These are phyloP conservation scores for Drosophila arawakana DNA, from an alignment of 1,140 invertebrate species.

Conservation along the genomic window DNA sequence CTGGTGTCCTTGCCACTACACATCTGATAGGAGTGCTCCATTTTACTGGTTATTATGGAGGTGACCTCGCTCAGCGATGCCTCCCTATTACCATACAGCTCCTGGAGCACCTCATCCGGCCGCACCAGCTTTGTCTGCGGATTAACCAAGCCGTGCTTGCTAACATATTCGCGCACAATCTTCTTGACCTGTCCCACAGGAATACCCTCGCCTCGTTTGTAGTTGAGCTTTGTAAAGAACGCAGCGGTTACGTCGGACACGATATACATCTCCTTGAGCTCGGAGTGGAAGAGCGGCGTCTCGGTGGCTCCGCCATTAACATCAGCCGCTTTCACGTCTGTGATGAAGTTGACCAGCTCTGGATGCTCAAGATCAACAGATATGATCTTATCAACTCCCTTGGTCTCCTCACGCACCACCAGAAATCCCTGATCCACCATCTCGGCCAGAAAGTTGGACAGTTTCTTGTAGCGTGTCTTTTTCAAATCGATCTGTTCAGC, in stretches of 20 bases:
- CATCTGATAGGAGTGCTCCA: conserved; percentile 92
- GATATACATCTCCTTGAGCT: conserved; percentile 89
- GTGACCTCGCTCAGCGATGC: conserved; percentile 90
- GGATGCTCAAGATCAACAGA: conserved; percentile 86
- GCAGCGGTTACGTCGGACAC: conserved; percentile 85
- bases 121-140: conserved; percentile 84
- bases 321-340: conserved; percentile 62
- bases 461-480: conserved; percentile 95
- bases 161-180: conserved; percentile 91
- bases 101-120: conserved; percentile 82
- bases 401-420: conserved; percentile 88
- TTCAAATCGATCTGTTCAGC: conserved; percentile 91
- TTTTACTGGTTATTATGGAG: conserved; percentile 88
- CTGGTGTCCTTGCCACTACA: conserved; percentile 86
- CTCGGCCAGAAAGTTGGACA: conserved; percentile 91
- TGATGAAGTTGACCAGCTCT: conserved; percentile 84
- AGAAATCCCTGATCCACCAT: conserved; percentile 89
- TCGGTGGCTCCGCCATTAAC: conserved; percentile 50
- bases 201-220: conserved; percentile 91
- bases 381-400: conserved; percentile 90
- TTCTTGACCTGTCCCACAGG: conserved; percentile 88
- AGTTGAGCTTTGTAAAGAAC: conserved; percentile 84
- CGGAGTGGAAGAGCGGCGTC: conserved; percentile 77
- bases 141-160: conserved; percentile 88
- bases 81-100: conserved; percentile 74